Conservation (phyloP, 2,113 vertebrate genomes). For the Thryonomys swinderianus region DNA sequence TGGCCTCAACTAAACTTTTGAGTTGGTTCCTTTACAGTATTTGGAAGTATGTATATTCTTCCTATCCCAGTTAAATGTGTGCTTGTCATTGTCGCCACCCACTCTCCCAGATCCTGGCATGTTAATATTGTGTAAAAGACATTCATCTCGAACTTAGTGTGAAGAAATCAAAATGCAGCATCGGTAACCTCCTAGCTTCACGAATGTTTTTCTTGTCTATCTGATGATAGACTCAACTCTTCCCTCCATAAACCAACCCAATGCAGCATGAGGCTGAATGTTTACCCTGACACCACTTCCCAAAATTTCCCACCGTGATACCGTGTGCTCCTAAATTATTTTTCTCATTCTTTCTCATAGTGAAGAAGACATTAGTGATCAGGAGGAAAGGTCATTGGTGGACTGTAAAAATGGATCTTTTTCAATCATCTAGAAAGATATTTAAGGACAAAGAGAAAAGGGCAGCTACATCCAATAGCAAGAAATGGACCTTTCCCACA, state of each 20-base stretch:
- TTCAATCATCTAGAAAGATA: constrained; percentile 6
- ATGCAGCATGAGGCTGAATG: neutral
- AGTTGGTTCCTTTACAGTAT: neutral
- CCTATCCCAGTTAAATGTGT: constrained; percentile 34
- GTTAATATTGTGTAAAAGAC: neutral
- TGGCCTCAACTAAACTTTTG: neutral
- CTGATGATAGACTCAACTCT: neutral
- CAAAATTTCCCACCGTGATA: neutral
- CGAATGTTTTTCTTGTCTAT: neutral
- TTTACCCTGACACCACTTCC: neutral
- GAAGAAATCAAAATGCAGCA: neutral
- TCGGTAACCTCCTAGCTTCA: neutral
- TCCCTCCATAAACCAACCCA: neutral
- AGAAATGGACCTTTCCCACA: neutral
- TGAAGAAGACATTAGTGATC: neutral
- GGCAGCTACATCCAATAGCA: neutral
- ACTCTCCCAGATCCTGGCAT: constrained; percentile 14
- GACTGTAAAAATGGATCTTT: neutral
- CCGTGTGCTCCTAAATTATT: neutral
- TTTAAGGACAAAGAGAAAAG: neutral
- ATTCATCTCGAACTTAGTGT: neutral
- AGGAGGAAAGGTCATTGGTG: neutral
- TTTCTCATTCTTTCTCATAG: neutral
- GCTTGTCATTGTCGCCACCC: neutral
- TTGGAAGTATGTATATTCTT: constrained; percentile 52